Base-by-base conservation (phyloP, 2,113 vertebrate genomes). In the Rhineura floridana region DNA sequence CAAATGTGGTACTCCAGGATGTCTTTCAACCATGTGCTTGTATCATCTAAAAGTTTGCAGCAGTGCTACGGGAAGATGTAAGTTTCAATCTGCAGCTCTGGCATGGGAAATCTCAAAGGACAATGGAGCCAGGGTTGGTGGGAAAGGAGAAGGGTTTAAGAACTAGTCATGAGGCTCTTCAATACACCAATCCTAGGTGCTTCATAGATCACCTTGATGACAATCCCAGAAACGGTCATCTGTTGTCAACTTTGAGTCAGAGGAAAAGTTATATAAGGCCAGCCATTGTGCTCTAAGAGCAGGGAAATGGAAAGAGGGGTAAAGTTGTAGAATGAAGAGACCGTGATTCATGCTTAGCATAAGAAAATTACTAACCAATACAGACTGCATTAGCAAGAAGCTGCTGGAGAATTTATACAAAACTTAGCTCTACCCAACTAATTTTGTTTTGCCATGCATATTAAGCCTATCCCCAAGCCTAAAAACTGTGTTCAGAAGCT, bases 161-260 rank as follows among this genome's bases (percentile, higher is more conserved):
- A 94, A 93, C 93, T 96, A 96, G 95, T 96, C 94, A 73, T 69
- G 87, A 93, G 79, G 87, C 95, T 96, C 92, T 89, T 95, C 95
- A 88, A 80, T 92, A 95, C 91, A 95, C 94, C 95, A 95, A 95
- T 94, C 95, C 94, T 96, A 96, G 95, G 96, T 96, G 96, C 94
- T 95, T 95, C 96, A 97, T 96, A 96, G 97, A 95, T 93, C 67
- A 92, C 90, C 55, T 94, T 95, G 96, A 97, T 97, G 95, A 95
- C 95, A 95, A 94, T 92, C 91, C 95, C 48, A 12, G 96, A 96
- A 95, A 96, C 94, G 95, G 94, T 96, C 96, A 97, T 97, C 96
- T 97, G 96, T 97, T 81, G 94, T 96, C 95, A 96, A 91, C 96
- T 96, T 93, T 95, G 95, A 96, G 96, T 96, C 96, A 97, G 96